A percentile compares a stretch with the other conserved stretches of the same genome.
Conservation (phyloP, 2,113 vertebrate species). For the Poeciliopsis turrubarensis region DNA sequence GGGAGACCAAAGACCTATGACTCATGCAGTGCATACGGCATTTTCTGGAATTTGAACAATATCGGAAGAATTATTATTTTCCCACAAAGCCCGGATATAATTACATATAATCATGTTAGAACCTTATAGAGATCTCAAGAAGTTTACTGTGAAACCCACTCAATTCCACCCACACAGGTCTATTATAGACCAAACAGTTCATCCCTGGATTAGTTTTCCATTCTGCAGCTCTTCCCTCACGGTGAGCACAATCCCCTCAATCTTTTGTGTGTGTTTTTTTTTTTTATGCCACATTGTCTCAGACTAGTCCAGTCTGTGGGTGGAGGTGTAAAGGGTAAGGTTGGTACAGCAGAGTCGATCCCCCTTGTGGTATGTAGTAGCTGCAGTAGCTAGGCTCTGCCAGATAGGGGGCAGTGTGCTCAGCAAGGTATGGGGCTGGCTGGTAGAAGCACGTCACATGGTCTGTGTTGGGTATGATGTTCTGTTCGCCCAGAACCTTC, state of each 20-base stretch:
- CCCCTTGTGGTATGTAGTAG: constrained; percentile 89
- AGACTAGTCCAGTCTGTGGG: constrained; percentile 85
- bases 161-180: constrained; percentile 61
- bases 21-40: constrained; percentile 76
- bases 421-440: constrained; percentile 89
- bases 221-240: constrained; percentile 44
- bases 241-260: constrained; percentile 33
- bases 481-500: constrained; percentile 93
- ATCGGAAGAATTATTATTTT: constrained; percentile 73
- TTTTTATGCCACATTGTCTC: constrained; percentile 51
- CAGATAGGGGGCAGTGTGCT: constrained; percentile 87
- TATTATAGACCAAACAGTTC: constrained; percentile 71
- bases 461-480: constrained; percentile 90
- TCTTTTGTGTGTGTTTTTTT: constrained; percentile 6
- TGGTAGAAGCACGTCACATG: constrained; percentile 96
- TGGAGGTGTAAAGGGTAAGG: constrained; percentile 86
- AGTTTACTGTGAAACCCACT: constrained; percentile 61
- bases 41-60: constrained; percentile 68
- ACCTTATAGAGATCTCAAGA: constrained; percentile 53
- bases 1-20: constrained; percentile 72
- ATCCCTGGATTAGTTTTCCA: constrained; percentile 64
- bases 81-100: constrained; percentile 66
- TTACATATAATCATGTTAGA: constrained; percentile 71
- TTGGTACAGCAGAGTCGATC: constrained; percentile 84
- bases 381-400: constrained; percentile 86